Percentiles rank a stretch among this genome's conserved stretches.
Evolutionary conservation across 2,113 vertebrate species (phyloP).

Genomic region (Apeltes quadracus): DNA sequence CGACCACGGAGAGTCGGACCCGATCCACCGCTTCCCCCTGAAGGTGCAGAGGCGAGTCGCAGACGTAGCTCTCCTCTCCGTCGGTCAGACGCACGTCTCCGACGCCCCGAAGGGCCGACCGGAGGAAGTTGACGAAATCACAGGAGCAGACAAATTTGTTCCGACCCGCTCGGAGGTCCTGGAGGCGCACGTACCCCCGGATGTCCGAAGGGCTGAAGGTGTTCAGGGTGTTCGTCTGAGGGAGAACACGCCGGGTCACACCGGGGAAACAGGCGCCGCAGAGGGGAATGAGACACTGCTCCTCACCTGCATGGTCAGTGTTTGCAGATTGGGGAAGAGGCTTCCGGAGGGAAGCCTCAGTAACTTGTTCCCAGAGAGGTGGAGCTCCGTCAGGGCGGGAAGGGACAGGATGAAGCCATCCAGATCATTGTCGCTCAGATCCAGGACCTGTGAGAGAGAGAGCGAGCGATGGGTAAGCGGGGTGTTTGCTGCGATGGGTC

Average conservation of each 20-base stretch:
- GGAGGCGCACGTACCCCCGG: constrained; percentile 70
- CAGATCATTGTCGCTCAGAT: constrained; percentile 87
- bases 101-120: neutral
- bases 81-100: constrained; percentile 64
- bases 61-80: constrained; percentile 79
- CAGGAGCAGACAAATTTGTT: constrained; percentile 91
- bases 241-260: constrained; percentile 6
- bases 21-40: constrained; percentile 68
- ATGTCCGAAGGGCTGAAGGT: constrained; percentile 78
- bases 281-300: neutral
- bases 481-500: neutral
- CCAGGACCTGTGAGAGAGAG: constrained; percentile 77
- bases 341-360: constrained; percentile 76
- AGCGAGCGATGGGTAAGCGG: neutral
- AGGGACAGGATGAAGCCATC: constrained; percentile 73
- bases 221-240: constrained; percentile 81
- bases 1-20: constrained; percentile 63
- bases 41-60: constrained; percentile 84
- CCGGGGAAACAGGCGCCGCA: neutral
- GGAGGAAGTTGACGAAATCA: constrained; percentile 82
- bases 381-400: constrained; percentile 82
- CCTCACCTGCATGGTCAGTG: constrained; percentile 74
- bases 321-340: constrained; percentile 73
- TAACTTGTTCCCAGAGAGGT: constrained; percentile 87
- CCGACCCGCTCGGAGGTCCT: constrained; percentile 78